phyloP scores from a whole-genome alignment of 2,888 invertebrate species.

The Julus scanicus region DNA sequence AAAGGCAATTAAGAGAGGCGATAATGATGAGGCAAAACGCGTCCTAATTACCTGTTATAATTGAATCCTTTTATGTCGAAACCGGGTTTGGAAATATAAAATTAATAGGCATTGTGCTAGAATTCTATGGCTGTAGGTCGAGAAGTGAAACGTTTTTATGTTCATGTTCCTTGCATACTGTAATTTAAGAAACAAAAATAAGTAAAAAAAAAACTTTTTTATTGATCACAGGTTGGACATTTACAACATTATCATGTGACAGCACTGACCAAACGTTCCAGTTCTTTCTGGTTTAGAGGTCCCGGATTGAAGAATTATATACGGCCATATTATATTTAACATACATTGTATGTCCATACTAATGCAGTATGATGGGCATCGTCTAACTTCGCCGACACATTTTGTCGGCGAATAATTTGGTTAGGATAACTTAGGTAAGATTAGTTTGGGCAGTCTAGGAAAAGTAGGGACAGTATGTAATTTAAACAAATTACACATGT shows the following conservation, averaged over 20 bases:
- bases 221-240: neutral
- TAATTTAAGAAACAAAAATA: neutral
- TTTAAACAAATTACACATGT: too few species aligned
- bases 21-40: slow-evolving; percentile 34
- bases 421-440: too few species aligned
- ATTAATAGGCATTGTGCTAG: slow-evolving; percentile 8
- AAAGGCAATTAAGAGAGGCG: slow-evolving; percentile 20
- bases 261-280: neutral
- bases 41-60: slow-evolving; percentile 18
- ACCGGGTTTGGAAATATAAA: neutral
- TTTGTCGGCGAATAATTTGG: too few species aligned
- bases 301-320: neutral
- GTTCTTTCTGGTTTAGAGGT: neutral
- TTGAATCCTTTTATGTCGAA: slow-evolving; percentile 1
- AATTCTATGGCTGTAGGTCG: slow-evolving; percentile 22
- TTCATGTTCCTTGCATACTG: neutral
- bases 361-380: too few species aligned
- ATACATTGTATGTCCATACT: too few species aligned
- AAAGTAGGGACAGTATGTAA: too few species aligned
- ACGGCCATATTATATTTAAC: too few species aligned
- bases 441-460: too few species aligned
- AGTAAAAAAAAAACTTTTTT: neutral
- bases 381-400: too few species aligned
- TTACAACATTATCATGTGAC: neutral
- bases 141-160: slow-evolving; percentile 11